Evolutionary conservation across 2,113 vertebrate species (phyloP).

Genomic region (Sylvicapra grimmia): DNA sequence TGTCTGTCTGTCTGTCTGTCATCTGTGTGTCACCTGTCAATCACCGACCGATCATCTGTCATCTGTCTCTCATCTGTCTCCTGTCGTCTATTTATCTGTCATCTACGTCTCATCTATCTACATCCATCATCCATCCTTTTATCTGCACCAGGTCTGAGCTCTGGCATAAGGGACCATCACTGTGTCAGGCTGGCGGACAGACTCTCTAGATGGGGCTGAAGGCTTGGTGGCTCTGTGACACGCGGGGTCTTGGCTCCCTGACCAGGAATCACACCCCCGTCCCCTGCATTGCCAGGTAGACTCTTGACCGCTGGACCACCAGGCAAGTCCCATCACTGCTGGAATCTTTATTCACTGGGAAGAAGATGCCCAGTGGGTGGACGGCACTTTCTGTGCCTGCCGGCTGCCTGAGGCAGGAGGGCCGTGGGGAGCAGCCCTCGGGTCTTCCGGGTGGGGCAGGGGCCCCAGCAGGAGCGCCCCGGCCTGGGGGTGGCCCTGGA

Average conservation of each 20-base stretch:
- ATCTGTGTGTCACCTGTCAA: too few relatives aligned
- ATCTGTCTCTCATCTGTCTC: not conserved
- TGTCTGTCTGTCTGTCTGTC: not conserved
- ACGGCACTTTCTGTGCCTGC: not conserved
- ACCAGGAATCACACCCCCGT: not conserved
- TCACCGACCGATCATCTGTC: not conserved
- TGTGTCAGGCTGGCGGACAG: not conserved
- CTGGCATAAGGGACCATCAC: not conserved
- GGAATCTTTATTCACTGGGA: not conserved
- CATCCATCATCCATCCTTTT: not conserved
- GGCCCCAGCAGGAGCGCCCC: not conserved
- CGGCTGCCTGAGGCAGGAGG: not conserved
- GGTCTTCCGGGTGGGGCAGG: not conserved
- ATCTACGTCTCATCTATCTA: not conserved
- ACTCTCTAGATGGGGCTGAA: not conserved
- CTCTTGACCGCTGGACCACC: not conserved
- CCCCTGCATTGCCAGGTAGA: not conserved
- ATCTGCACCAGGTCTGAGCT: not conserved
- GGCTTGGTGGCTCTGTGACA: not conserved
- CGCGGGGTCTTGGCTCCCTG: not conserved
- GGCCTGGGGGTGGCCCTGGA: rapidly evolving
- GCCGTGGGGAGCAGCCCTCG: rapidly evolving
- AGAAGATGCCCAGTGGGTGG: rapidly evolving
- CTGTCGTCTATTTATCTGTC: not conserved
- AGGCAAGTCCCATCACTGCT: not conserved